phyloP scores from a whole-genome alignment of 2,113 vertebrate genomes.

The Pomatorhinus ruficollis region DNA sequence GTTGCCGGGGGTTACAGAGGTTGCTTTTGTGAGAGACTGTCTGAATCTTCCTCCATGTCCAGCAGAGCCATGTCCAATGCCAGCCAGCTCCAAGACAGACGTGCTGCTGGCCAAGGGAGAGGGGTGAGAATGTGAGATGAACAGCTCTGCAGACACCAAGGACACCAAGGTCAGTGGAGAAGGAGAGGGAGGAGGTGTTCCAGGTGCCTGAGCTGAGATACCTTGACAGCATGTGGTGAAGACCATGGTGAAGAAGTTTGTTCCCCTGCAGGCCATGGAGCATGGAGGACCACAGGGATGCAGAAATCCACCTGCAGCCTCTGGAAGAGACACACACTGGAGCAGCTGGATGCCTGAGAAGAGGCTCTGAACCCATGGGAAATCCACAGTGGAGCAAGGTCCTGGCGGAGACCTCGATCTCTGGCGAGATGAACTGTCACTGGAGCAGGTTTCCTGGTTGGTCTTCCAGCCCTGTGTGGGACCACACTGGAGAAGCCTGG shows the following conservation, averaged over 20 bases:
- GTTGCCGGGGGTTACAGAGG: background rate
- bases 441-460: background rate
- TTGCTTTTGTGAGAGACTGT: background rate
- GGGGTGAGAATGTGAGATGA: background rate
- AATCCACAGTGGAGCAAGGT: background rate
- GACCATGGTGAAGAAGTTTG: background rate
- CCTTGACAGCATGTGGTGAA: background rate
- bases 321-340: background rate
- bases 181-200: background rate
- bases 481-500: background rate
- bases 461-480: background rate
- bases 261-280: background rate
- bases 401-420: accelerated
- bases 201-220: background rate
- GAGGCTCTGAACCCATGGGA: background rate
- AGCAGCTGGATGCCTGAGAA: background rate
- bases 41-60: background rate
- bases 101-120: background rate
- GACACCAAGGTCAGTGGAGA: background rate
- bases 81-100: background rate
- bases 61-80: background rate
- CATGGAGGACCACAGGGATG: background rate
- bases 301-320: background rate
- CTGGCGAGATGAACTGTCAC: background rate
- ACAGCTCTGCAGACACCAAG: background rate